Percentiles rank a stretch among this genome's conserved stretches.
These are phyloP conservation scores for Heterocephalus glaber DNA, from an alignment of 2,113 vertebrate genomes.

Conservation along the genomic window DNA sequence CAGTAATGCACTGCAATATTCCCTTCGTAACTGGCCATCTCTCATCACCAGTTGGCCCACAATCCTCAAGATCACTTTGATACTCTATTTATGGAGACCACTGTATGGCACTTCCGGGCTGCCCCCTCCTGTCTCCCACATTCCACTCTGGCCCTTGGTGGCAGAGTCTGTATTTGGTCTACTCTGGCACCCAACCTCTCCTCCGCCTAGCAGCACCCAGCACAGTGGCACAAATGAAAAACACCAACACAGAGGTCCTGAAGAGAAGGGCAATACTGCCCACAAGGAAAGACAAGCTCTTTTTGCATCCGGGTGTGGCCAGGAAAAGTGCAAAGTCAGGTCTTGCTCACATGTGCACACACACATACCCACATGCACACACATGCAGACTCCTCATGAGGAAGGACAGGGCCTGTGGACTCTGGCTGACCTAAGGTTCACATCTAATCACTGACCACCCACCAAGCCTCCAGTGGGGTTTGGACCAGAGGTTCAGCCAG, in stretches of 20 bases:
- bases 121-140: not conserved
- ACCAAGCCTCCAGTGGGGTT: not conserved
- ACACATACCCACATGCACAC: accelerated
- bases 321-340: not conserved
- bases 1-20: not conserved
- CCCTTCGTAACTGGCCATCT: not conserved
- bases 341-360: not conserved
- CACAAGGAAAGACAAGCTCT: not conserved
- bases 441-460: not conserved
- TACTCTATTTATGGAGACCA: not conserved
- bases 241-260: not conserved
- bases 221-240: not conserved
- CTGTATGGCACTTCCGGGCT: not conserved
- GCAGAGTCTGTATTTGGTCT: not conserved
- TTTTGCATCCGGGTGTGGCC: not conserved
- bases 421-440: not conserved
- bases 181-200: not conserved
- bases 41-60: not conserved
- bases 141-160: not conserved
- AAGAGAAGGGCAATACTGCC: not conserved
- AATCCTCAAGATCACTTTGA: not conserved
- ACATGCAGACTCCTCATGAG: not conserved
- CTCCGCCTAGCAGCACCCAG: not conserved
- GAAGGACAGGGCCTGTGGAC: not conserved
- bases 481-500: not conserved